These are phyloP conservation scores for Dufourea novaeangliae DNA, from an alignment of 1,140 invertebrate species.

Conservation along the genomic window DNA sequence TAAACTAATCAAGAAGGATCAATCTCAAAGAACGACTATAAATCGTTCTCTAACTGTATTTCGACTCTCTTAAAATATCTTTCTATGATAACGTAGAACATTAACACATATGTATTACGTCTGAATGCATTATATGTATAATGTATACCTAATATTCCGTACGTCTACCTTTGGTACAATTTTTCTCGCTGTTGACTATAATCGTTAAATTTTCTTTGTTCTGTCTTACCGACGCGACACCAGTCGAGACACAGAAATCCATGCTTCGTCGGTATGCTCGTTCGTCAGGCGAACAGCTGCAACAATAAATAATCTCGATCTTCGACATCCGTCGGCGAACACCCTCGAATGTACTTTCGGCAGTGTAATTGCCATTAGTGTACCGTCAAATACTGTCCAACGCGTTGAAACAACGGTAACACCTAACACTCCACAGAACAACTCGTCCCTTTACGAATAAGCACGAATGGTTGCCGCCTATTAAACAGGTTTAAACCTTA, in stretches of 20 bases:
- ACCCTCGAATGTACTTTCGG: not conserved
- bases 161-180: conserved; percentile 76
- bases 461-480: not conserved
- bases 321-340: not conserved
- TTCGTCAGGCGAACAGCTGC: not conserved
- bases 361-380: not conserved
- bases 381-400: conserved; percentile 23
- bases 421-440: not conserved
- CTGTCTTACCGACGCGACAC: conserved; percentile 21
- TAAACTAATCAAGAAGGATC: not conserved
- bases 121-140: conserved; percentile 53
- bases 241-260: conserved; percentile 8
- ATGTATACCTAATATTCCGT: conserved; percentile 56
- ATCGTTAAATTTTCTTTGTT: conserved; percentile 70
- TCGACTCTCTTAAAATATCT: conserved; percentile 6
- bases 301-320: conserved; percentile 14
- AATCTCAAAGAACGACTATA: not conserved
- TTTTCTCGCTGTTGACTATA: conserved; percentile 70
- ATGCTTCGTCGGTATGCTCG: not conserved
- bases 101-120: conserved; percentile 56
- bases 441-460: no score
- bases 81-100: conserved; percentile 29
- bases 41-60: not conserved
- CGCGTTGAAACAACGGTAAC: not conserved
- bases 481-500: no score